Percentiles rank a stretch among this genome's conserved stretches.
These are phyloP conservation scores for Eulemur coronatus DNA, from an alignment of 2,797 vertebrate genomes.

Conservation along the genomic window DNA sequence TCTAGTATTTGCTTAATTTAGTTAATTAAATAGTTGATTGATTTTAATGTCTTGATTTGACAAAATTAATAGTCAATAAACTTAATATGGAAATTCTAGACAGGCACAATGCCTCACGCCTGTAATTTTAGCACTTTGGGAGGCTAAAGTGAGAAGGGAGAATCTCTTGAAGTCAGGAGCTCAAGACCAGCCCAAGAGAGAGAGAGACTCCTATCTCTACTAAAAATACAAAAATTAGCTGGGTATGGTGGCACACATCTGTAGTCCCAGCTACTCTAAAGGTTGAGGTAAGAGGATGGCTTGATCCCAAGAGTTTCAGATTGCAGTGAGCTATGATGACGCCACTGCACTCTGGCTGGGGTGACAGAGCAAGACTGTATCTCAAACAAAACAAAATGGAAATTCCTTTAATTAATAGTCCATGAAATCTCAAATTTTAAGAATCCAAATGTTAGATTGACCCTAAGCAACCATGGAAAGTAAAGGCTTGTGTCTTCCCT, in stretches of 20 bases:
- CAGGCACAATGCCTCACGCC: background rate
- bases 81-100: background rate
- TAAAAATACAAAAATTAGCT: background rate
- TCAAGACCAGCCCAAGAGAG: background rate
- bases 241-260: background rate
- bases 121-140: background rate
- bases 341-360: background rate
- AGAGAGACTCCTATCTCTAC: background rate
- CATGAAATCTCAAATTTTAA: background rate
- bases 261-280: background rate
- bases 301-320: background rate
- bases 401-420: background rate
- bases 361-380: background rate
- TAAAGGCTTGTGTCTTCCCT: rapidly evolving
- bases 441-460: background rate
- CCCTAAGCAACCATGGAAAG: background rate
- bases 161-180: background rate
- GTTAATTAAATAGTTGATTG: background rate
- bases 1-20: background rate
- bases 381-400: background rate
- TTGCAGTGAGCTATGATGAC: background rate
- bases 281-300: background rate
- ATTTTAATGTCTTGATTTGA: background rate
- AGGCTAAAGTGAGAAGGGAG: background rate
- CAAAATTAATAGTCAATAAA: background rate